These are phyloP conservation scores for Neodiprion virginianus DNA, from an alignment of 1,140 invertebrate genomes.

Conservation along the genomic window DNA sequence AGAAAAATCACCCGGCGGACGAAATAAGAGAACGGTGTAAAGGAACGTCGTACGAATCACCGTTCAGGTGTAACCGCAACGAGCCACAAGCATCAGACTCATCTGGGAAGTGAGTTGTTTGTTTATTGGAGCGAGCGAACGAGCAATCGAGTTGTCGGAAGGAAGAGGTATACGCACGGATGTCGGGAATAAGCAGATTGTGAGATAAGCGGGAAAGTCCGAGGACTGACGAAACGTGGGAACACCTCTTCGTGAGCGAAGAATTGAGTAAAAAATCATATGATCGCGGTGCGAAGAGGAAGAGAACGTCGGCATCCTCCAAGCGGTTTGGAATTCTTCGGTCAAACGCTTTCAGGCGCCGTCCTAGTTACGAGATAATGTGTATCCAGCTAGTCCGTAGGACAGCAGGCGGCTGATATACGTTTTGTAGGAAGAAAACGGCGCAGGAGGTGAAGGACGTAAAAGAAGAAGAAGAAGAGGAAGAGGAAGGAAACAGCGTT, in stretches of 20 bases:
- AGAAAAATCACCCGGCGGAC: too few species aligned
- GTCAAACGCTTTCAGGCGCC: conserved; percentile 1
- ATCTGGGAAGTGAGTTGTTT: background rate
- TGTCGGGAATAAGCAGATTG: background rate
- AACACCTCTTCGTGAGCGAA: too few species aligned
- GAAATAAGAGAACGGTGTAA: background rate
- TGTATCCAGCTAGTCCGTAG: background rate
- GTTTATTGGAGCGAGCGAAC: background rate
- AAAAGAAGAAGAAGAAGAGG: background rate
- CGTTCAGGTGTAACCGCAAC: background rate
- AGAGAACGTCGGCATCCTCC: background rate
- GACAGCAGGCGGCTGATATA: too few species aligned
- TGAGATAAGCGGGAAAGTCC: background rate
- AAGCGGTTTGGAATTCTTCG: background rate
- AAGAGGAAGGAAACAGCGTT: background rate
- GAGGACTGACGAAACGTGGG: background rate
- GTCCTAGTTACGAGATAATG: background rate
- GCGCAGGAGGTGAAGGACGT: background rate
- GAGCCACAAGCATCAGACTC: background rate
- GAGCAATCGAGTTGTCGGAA: background rate
- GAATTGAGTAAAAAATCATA: too few species aligned
- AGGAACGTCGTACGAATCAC: conserved; percentile 1
- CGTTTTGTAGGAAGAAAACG: background rate
- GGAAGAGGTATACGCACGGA: background rate
- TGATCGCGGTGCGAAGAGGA: too few species aligned